Conservation (phyloP, 2,113 vertebrate species). For the Muscicapa adusta region DNA sequence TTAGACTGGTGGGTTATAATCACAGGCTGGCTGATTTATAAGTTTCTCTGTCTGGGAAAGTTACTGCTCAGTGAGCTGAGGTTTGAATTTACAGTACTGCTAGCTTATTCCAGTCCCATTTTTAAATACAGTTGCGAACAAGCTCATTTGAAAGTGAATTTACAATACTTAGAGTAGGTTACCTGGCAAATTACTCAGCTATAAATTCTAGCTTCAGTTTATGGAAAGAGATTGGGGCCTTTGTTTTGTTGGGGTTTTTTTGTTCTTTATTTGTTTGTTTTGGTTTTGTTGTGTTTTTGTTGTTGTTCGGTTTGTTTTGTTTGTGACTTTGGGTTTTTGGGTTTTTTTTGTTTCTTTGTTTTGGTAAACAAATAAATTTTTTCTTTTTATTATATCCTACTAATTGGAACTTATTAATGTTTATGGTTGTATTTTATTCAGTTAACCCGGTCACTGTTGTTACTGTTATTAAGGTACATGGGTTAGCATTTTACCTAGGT, state of each 20-base stretch:
- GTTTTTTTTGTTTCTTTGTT: background rate
- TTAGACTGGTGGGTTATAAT: background rate
- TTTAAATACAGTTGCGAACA: background rate
- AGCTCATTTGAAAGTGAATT: conserved; percentile 1
- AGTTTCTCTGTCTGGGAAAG: background rate
- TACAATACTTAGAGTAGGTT: background rate
- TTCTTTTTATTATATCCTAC: background rate
- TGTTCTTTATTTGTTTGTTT: background rate
- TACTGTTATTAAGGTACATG: background rate
- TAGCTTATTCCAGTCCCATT: background rate
- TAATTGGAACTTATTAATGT: background rate
- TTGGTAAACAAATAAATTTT: background rate
- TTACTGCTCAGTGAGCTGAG: background rate
- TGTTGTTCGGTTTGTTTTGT: background rate
- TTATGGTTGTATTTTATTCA: background rate
- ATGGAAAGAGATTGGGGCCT: background rate
- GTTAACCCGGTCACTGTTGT: background rate
- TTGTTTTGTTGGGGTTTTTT: accelerated
- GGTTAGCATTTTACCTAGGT: background rate
- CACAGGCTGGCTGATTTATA: background rate
- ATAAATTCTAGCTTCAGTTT: background rate
- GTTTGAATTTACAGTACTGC: background rate
- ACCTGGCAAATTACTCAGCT: background rate
- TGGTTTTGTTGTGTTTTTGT: background rate
- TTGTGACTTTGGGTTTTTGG: background rate